These are phyloP conservation scores for Acanthopleura granulata DNA, from an alignment of 2,888 invertebrate species.

Conservation along the genomic window DNA sequence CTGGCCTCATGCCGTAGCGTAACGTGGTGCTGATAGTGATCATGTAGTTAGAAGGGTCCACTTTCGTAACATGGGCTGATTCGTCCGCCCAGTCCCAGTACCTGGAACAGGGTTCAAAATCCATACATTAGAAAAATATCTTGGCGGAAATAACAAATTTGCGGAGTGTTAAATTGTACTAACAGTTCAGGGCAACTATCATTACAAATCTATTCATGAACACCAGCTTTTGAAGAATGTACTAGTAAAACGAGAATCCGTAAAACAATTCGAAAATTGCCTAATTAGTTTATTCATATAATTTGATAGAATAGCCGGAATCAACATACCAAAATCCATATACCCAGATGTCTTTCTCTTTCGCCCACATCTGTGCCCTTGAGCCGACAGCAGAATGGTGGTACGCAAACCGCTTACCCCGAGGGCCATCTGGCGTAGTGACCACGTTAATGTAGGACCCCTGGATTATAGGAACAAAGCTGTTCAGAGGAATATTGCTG, in stretches of 20 bases:
- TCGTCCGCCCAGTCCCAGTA: constrained; percentile 45
- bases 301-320: no score
- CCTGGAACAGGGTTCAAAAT: constrained; percentile 27
- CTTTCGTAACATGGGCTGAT: constrained; percentile 29
- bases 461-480: constrained; percentile 24
- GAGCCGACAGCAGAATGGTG: not conserved
- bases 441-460: constrained; percentile 40
- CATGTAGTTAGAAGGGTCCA: constrained; percentile 30
- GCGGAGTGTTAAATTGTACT: no score
- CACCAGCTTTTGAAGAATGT: no score
- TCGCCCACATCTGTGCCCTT: not conserved
- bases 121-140: not conserved
- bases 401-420: constrained; percentile 37
- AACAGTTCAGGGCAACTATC: no score
- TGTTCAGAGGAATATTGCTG: not conserved
- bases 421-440: constrained; percentile 33
- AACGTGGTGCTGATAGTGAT: constrained; percentile 32
- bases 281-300: no score
- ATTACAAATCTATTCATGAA: no score
- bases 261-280: no score
- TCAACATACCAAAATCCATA: constrained; percentile 44
- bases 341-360: constrained; percentile 40
- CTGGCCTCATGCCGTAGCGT: constrained; percentile 33
- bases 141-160: no score
- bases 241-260: no score